Percentiles rank a stretch among this genome's conserved stretches.
phyloP scores from a whole-genome alignment of 1,140 invertebrate species.

The Eumaeus atala region DNA sequence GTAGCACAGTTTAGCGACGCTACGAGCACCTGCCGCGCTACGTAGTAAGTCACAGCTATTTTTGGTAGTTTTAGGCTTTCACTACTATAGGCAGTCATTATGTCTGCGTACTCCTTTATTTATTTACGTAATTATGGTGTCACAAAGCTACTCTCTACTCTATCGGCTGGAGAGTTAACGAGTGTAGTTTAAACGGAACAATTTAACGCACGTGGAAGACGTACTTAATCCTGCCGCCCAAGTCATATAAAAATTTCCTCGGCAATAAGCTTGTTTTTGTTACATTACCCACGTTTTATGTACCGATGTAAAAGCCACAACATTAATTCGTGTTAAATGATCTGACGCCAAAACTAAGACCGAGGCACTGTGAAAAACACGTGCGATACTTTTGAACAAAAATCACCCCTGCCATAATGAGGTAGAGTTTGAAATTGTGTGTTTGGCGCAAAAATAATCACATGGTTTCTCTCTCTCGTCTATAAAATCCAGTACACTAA shows the following conservation, averaged over 20 bases:
- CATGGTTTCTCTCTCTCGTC: neutral
- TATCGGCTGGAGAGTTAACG: constrained; percentile 5
- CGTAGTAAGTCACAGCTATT: no score
- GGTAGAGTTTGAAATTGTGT: neutral
- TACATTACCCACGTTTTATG: constrained; percentile 23
- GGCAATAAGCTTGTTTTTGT: constrained; percentile 24
- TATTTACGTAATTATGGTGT: no score
- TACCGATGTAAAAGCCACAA: constrained; percentile 19
- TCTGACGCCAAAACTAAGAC: constrained; percentile 20
- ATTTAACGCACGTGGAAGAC: neutral
- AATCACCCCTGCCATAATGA: constrained; percentile 1
- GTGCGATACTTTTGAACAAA: constrained; percentile 12
- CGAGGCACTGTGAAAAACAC: constrained; percentile 17
- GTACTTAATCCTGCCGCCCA: neutral
- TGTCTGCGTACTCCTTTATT: no score
- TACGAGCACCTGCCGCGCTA: no score
- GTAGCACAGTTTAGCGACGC: no score
- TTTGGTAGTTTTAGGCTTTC: no score
- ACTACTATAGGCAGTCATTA: no score
- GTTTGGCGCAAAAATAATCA: neutral
- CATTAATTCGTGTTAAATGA: constrained; percentile 31
- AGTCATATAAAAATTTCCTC: constrained; percentile 15
- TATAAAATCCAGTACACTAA: constrained; percentile 5
- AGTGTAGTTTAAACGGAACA: constrained; percentile 2
- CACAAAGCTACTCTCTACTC: neutral